Conservation (phyloP, 1,140 invertebrate species). For the Hyles vespertilio region DNA sequence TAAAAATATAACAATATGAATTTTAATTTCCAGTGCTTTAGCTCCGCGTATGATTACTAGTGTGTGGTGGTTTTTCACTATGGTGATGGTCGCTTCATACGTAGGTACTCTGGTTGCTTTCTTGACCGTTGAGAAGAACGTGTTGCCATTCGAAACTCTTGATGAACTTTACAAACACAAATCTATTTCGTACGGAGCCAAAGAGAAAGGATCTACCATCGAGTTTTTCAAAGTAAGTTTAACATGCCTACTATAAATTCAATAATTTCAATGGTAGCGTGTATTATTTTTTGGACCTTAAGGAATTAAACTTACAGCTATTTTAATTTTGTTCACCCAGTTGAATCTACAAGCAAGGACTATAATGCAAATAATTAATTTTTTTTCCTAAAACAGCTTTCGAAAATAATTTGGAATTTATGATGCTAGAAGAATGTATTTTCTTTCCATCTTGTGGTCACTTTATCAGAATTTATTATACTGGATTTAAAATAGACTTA, state of each 20-base stretch:
- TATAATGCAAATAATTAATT: no score
- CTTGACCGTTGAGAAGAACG: slow-evolving; percentile 91
- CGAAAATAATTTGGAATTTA: no score
- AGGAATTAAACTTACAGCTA: no score
- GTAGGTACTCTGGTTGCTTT: slow-evolving; percentile 90
- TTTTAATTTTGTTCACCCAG: no score
- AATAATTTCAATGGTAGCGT: no score
- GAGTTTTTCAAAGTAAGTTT: slow-evolving; percentile 87
- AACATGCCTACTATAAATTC: no score
- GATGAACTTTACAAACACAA: slow-evolving; percentile 86
- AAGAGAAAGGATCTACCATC: slow-evolving; percentile 86
- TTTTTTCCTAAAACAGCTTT: no score
- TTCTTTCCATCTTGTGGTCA: no score
- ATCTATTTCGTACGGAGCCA: slow-evolving; percentile 90
- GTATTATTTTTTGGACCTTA: no score
- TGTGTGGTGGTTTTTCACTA: slow-evolving; percentile 96
- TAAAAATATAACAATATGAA: not conserved
- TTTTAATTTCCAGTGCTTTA: slow-evolving; percentile 77
- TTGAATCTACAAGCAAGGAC: no score
- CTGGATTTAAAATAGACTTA: slow-evolving; percentile 16
- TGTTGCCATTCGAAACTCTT: slow-evolving; percentile 87
- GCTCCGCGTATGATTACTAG: slow-evolving; percentile 87
- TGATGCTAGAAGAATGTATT: no score
- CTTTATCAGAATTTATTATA: no score
- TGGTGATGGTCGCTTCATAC: slow-evolving; percentile 97